Conservation (phyloP, 1,140 invertebrate genomes). For the Apis florea region DNA sequence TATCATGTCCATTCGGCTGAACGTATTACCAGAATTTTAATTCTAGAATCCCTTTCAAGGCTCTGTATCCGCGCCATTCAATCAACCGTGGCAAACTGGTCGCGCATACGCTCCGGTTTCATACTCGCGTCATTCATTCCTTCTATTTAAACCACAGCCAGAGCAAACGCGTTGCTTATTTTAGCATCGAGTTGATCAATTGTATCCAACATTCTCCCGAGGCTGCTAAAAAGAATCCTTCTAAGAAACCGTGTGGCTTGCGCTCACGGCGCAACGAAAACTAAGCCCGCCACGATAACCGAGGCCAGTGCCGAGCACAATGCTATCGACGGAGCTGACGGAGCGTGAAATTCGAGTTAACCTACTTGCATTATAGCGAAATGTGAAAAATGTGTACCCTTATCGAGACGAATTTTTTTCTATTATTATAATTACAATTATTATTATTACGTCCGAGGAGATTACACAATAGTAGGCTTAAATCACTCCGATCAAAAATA, state of each 20-base stretch:
- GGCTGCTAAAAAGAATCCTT: not conserved
- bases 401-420: not conserved
- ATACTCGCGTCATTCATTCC: slow-evolving; percentile 7
- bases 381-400: not conserved
- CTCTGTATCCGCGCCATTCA: not conserved
- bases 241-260: not conserved
- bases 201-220: not conserved
- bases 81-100: not conserved
- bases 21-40: not conserved
- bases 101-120: not conserved
- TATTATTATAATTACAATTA: too few relatives aligned
- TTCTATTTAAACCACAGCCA: not conserved
- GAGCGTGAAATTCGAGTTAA: slow-evolving; percentile 29
- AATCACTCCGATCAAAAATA: too few relatives aligned
- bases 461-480: too few relatives aligned
- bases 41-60: not conserved
- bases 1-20: not conserved
- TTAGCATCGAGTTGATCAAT: not conserved
- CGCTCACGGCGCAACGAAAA: not conserved
- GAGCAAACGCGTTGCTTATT: not conserved
- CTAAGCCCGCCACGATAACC: not conserved
- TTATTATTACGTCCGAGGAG: too few relatives aligned
- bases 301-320: slow-evolving; percentile 1
- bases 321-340: slow-evolving; percentile 9
- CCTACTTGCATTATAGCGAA: not conserved